phyloP scores from a whole-genome alignment of 2,797 vertebrate genomes.

The Etheostoma perlongum region DNA sequence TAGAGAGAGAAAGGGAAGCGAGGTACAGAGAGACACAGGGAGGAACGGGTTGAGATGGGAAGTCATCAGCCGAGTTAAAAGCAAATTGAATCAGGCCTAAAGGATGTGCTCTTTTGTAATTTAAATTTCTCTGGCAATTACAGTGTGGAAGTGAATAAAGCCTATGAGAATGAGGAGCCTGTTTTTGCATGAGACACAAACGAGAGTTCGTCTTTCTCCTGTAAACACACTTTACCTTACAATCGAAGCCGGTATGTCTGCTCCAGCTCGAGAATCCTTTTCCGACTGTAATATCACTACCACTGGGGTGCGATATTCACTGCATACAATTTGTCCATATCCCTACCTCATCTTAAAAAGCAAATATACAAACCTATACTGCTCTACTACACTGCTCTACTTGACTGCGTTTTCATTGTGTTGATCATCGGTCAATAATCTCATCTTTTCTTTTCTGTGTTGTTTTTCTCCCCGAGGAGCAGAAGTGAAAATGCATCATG shows the following conservation, averaged over 20 bases:
- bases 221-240: neutral
- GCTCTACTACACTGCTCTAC: conserved; percentile 23
- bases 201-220: neutral
- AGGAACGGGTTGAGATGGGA: conserved; percentile 12
- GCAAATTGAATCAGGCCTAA: conserved; percentile 59
- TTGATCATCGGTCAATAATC: conserved; percentile 54
- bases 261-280: conserved; percentile 6
- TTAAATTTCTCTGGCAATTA: conserved; percentile 64
- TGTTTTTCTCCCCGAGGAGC: conserved; percentile 36
- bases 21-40: neutral
- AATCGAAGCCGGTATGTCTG: conserved; percentile 5
- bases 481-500: conserved; percentile 51
- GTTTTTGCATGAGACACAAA: conserved; percentile 22
- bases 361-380: conserved; percentile 22
- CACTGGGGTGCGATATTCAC: conserved; percentile 23
- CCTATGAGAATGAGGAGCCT: conserved; percentile 24
- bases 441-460: conserved; percentile 43
- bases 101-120: conserved; percentile 62
- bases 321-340: conserved; percentile 34
- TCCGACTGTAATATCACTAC: conserved; percentile 19
- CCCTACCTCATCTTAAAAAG: conserved; percentile 14
- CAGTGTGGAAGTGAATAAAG: conserved; percentile 36
- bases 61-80: conserved; percentile 62
- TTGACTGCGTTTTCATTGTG: conserved; percentile 53
- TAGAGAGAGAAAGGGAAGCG: conserved; percentile 34